These are phyloP conservation scores for Albula glossodonta DNA, from an alignment of 2,113 vertebrate species.

Conservation along the genomic window DNA sequence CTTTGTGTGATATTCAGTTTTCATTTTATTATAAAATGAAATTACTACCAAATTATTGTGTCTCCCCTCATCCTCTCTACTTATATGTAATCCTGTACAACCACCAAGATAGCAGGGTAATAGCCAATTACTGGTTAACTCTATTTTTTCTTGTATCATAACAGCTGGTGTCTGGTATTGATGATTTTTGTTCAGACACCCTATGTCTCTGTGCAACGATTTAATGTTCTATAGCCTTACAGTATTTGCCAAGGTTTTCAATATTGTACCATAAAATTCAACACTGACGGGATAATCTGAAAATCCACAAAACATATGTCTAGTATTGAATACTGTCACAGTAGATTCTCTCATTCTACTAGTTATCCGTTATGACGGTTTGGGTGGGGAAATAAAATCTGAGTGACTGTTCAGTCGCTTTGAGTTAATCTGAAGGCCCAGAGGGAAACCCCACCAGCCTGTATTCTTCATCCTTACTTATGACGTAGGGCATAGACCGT, in stretches of 20 bases:
- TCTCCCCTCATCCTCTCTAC: too few relatives aligned
- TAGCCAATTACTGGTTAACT: not conserved
- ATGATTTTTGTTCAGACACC: not conserved
- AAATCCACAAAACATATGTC: not conserved
- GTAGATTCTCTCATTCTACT: not conserved
- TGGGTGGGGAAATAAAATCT: not conserved
- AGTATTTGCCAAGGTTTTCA: not conserved
- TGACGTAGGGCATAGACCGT: not conserved
- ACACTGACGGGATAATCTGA: conserved; percentile 9
- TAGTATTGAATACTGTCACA: not conserved
- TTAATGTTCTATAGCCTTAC: not conserved
- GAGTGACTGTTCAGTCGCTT: not conserved
- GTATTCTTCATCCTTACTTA: not conserved
- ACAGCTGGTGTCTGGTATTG: not conserved
- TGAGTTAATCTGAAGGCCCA: not conserved
- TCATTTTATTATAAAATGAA: too few relatives aligned
- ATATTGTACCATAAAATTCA: not conserved
- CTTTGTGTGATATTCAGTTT: too few relatives aligned
- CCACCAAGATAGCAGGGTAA: not conserved
- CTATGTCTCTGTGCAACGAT: not conserved
- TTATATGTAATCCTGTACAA: too few relatives aligned
- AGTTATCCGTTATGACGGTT: not conserved
- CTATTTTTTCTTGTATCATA: not conserved
- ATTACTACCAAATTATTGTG: too few relatives aligned
- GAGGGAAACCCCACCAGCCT: not conserved